These are phyloP conservation scores for Heliconius cydno DNA, from an alignment of 2,888 invertebrate genomes.

Conservation along the genomic window DNA sequence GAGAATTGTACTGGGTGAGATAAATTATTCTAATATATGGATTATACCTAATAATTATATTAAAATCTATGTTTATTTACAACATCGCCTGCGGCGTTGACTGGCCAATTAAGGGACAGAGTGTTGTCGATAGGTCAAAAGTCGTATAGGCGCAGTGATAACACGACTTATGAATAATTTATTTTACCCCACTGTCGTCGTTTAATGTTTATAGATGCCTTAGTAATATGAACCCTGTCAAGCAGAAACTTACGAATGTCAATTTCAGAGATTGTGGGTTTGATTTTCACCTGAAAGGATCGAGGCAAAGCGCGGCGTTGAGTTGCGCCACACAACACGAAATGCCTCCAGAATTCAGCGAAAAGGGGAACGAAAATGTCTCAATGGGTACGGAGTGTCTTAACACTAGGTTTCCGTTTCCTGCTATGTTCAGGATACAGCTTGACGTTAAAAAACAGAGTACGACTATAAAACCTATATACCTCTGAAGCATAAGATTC, in stretches of 20 bases:
- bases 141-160: conserved; percentile 8
- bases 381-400: background rate
- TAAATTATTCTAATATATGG: conserved; percentile 29
- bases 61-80: conserved; percentile 8
- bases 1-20: conserved; percentile 30
- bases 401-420: background rate
- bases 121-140: conserved; percentile 15
- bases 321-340: background rate
- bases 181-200: background rate
- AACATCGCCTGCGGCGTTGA: conserved; percentile 6
- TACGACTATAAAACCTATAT: background rate
- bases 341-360: background rate
- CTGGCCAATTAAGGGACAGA: conserved; percentile 25
- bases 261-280: no score
- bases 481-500: no score
- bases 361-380: background rate
- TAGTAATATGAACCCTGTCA: background rate
- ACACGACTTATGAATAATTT: conserved; percentile 11
- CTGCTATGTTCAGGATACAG: background rate
- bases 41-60: conserved; percentile 26
- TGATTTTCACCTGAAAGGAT: no score
- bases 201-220: background rate
- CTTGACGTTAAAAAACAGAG: background rate
- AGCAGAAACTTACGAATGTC: background rate
- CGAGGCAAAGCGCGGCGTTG: background rate